These are phyloP conservation scores for Xiphydria camelus DNA, from an alignment of 2,888 invertebrate genomes.

Conservation along the genomic window DNA sequence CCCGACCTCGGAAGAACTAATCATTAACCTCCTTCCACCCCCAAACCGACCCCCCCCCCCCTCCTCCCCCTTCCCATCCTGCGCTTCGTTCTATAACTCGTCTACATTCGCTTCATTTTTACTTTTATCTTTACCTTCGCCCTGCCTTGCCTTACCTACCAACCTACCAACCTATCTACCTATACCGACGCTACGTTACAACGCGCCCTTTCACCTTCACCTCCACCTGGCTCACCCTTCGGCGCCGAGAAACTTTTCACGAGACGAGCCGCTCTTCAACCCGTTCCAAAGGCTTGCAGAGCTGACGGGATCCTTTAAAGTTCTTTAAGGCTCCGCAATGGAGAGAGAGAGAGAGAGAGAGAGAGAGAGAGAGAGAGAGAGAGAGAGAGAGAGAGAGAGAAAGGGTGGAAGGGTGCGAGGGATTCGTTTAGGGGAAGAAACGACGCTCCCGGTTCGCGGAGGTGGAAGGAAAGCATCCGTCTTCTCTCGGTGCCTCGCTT, in stretches of 20 bases:
- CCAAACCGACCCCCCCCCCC: not conserved
- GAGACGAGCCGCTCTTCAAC: not conserved
- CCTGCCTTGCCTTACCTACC: constrained; percentile 3
- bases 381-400: constrained; percentile 10
- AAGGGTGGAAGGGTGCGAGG: constrained; percentile 11
- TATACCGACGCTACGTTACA: constrained; percentile 17
- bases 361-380: constrained; percentile 14
- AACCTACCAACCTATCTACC: not conserved
- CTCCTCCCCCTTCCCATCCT: not conserved
- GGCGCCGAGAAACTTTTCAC: not conserved
- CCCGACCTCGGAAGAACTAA: constrained; percentile 53
- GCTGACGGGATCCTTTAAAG: not conserved
- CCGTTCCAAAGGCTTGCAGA: not conserved
- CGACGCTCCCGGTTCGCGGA: too few species aligned
- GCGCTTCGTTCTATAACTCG: too few species aligned
- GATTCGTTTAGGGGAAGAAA: too few species aligned
- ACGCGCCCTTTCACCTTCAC: constrained; percentile 22
- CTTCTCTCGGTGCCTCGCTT: too few species aligned
- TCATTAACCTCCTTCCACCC: constrained; percentile 54
- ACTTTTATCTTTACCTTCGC: constrained; percentile 27
- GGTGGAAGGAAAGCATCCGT: too few species aligned
- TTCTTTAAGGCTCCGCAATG: not conserved
- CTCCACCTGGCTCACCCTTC: not conserved
- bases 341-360: constrained; percentile 7
- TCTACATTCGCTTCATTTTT: constrained; percentile 45